These are phyloP conservation scores for Falco rusticolus DNA, from an alignment of 2,797 vertebrate species.

Conservation along the genomic window DNA sequence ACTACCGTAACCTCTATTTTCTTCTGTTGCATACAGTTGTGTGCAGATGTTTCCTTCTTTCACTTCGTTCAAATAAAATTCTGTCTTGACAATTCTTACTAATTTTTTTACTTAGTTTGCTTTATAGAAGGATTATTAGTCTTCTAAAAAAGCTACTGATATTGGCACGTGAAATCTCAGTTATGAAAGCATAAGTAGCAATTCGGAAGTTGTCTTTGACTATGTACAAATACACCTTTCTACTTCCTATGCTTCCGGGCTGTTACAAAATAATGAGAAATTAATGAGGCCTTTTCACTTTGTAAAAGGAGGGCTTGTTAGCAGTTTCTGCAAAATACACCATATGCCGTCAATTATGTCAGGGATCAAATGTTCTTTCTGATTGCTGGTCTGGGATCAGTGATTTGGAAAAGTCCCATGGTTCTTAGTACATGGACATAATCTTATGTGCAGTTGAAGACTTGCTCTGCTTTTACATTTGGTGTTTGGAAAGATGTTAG, in stretches of 20 bases:
- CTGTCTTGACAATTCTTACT: neutral
- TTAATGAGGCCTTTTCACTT: neutral
- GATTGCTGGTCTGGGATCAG: neutral
- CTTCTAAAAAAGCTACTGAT: neutral
- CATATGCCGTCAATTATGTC: neutral
- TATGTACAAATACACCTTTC: neutral
- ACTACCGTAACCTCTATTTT: neutral
- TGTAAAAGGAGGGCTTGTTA: slow-evolving; percentile 8
- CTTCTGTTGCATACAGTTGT: neutral
- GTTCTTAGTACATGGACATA: neutral
- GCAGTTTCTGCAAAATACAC: neutral
- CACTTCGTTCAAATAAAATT: neutral
- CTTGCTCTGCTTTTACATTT: neutral
- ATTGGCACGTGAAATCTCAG: neutral
- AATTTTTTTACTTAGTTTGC: neutral
- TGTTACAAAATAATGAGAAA: neutral
- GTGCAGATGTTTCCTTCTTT: neutral
- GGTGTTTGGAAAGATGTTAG: neutral
- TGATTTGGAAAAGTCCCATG: neutral
- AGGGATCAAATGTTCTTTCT: slow-evolving; percentile 18
- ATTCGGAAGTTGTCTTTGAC: neutral
- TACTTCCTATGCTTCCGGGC: neutral
- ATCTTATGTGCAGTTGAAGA: neutral
- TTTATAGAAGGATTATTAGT: neutral
- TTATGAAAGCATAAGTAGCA: neutral